Evolutionary conservation across 2,888 invertebrate genomes (phyloP), one percentile per base, ranked within the genome.

Genomic region (Mechanitis messenoides): DNA sequence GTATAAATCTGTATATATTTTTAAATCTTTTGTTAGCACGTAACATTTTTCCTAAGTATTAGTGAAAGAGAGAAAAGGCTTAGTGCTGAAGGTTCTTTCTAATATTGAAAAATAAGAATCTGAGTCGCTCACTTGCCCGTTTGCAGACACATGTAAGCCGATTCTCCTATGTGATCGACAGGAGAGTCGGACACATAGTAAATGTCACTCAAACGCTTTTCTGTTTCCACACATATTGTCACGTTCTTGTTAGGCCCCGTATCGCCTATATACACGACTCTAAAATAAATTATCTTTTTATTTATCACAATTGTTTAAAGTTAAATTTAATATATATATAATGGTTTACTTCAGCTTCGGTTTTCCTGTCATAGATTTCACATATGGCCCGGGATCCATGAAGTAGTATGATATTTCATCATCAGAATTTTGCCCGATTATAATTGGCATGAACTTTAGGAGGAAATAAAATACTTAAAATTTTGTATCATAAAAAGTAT

Each of bases 361-460:
- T 68, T 92, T 92, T 42, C 93, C 93, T 56, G 91, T 92, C 55
- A 92, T 72, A 1, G 93, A 92, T 74, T 92, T 93, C 47, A 81
- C 75, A 68, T 92, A 92, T 46, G 91, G 89, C 60, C 91, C 92
- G 0, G 92, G 91, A 71, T 92, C 92, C 74, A 92, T 91, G 54
- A 85, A 83, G 68, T 91, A 92, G 33, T 91, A 75, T 3, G 83
- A 76, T 54, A 93, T 78, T 68, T 90, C 80, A 68, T 91, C 86
- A 31, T 88, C 76, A 0, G 89, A 88, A 66, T 84, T 84, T 67
- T 89, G 89, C 2, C 89, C 89, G 53, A 89, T 76, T 9, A 90
- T 78, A 28, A 89, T 67, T 1, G 89, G 84, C 81, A 89, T 86
- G 61, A 89, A 90, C 89, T 89, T 79, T 38, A 83, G 81, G 50